Evolutionary conservation across 2,797 vertebrate species (phyloP), one percentile per base, ranked within the genome.

Genomic region (Chrosomus eos): DNA sequence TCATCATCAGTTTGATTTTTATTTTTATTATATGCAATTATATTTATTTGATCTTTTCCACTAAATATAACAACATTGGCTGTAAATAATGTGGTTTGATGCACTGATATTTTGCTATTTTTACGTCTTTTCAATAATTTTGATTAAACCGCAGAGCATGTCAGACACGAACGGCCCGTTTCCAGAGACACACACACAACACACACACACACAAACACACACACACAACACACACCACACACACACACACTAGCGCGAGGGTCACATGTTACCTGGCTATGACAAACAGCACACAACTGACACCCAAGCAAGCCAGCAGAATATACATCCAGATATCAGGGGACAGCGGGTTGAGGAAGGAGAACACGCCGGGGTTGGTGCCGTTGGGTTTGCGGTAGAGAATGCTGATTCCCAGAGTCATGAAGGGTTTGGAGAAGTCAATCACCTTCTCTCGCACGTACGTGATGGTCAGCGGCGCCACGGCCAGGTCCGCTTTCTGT

Each of bases 311-410:
- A 96, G 98, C 98, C 97, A 99, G 97, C 96, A 99, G 97, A 97
- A 99, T 99, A 97, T 99, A 99, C 97, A 99, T 99, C 98, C 98
- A 99, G 97, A 99, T 99, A 96, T 99, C 98, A 90, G 98, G 97
- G 87, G 98, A 99, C 93, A 99, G 97, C 92, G 94, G 94, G 89
- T 95, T 95, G 90, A 95, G 94, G 91, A 95, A 95, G 92, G 94
- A 94, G 83, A 89, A 89, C 55, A 88, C 87, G 16, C 84, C 86
- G 21, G 88, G 88, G 79, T 89, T 89, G 67, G 88, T 89, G 70
- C 88, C 88, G 28, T 97, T 97, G 93, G 96, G 96, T 89, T 97
- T 97, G 92, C 96, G 96, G 96, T 97, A 97, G 92, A 97, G 95
- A 95, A 97, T 97, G 95, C 96, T 97, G 96, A 97, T 97, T 94